Base-by-base conservation (phyloP, 2,888 invertebrate species). In the Limenitis arthemis region DNA sequence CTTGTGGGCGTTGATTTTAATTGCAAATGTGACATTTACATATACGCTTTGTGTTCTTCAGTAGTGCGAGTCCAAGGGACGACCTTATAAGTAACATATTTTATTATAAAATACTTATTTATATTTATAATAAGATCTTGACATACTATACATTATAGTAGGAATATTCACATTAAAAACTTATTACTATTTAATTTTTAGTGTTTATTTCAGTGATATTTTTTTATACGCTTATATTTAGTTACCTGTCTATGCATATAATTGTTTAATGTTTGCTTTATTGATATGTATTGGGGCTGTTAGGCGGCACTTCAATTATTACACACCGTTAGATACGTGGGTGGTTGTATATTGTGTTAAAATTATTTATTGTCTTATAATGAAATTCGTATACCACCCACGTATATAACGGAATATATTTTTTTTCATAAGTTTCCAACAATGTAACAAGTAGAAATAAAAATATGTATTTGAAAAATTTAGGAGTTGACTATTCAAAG, bases 1-100 rank as follows among this genome's bases (percentile, higher is more conserved):
- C 79, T 68, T 67, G 80, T 79, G 80, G 82, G 83, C 72, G 81
- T 70, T 59, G 61, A 84, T 85, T 75, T 78, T 79, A 84, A 84
- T 84, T 85, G 85, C 82, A 83, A 84, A 85, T 84, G 67, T 61
- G 69, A 56, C 72, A 84, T 85, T 85, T 77, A 75, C 83, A 84
- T 85, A 81, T 72, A 73, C 72, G 79, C 83, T 82, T 82, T 83
- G 82, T 82, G 70, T 75, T 73, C 73, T 77, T 74, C 73, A 79
- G 76, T 75, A 76, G 77, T 70, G 69, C 67, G 69, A 72, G 70
- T 71, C 70, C 76, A 77, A 81, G 81, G 81, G 73, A 63, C 37
- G 37, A 29, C 30, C 38, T 38, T 29, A 46, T 38, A 46, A 46
- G 38, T 38, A 12, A 46, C 36, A 36, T 31, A 31, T 38, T 20